Base-by-base conservation (phyloP, 2,797 vertebrate genomes). In the Oryzias sinensis region DNA sequence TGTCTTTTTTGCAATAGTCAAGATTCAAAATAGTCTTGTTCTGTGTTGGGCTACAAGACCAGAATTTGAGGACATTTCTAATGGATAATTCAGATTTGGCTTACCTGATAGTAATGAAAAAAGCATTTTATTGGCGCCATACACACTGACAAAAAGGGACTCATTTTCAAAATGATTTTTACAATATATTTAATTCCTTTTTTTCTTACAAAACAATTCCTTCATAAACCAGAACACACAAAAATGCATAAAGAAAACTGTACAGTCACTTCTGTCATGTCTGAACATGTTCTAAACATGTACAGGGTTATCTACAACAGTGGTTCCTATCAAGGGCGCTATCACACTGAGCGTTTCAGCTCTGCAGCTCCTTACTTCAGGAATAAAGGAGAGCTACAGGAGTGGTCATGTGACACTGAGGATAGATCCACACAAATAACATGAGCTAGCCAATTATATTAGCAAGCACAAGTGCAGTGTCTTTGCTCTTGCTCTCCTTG, bases 171-270 rank as follows among this genome's bases (percentile, higher is more conserved):
- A 63, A 54, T 73, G 66, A 72, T 87, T 89, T 86, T 87, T 76
- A 81, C 84, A 80, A 74, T 84, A 82, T 81, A 80, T 88, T 88
- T 88, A 83, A 85, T 86, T 88, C 7, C 46, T 83, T 87, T 80
- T 62, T 85, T 90, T 89, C 81, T 87, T 90, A 92, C 84, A 91
- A 90, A 87, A 88, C 79, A 88, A 82, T 85, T 91, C 80, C 82
- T 81, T 87, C 84, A 82, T 90, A 91, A 90, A 91, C 83, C 82
- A 88, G 83, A 90, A 91, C 87, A 92, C 89, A 90, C 79, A 91
- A 88, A 33, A 90, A 89, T 88, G 86, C 85, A 88, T 89, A 90
- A 89, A 86, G 81, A 88, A 90, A 90, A 88, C 89, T 92, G 86
- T 91, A 91, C 90, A 92, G 85, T 87, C 70, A 77, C 78, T 80